Percentiles rank a stretch among this genome's conserved stretches.
Evolutionary conservation across 2,797 vertebrate species (phyloP).

Genomic region (Darevskia nairensis): DNA sequence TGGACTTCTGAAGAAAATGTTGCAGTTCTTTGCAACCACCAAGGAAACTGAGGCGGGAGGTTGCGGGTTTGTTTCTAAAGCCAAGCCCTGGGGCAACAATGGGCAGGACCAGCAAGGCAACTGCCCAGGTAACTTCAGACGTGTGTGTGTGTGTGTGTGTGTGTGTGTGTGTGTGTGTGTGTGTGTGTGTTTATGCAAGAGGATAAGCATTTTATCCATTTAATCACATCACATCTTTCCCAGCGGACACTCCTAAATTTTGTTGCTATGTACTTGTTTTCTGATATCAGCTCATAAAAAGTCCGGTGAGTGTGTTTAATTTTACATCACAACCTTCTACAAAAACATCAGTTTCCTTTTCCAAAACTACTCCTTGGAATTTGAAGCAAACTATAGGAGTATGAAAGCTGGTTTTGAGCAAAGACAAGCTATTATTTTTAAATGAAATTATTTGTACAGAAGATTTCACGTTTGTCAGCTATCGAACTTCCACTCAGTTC

Average conservation of each 20-base stretch:
- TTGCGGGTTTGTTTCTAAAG: background rate
- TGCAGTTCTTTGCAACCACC: conserved; percentile 88
- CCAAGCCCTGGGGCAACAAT: conserved; percentile 40
- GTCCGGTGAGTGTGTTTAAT: background rate
- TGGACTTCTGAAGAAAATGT: conserved; percentile 89
- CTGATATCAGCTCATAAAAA: background rate
- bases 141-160: background rate
- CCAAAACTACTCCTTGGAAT: background rate
- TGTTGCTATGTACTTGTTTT: background rate
- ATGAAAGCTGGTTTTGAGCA: background rate
- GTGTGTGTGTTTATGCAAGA: background rate
- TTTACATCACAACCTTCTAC: background rate
- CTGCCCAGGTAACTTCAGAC: conserved; percentile 50
- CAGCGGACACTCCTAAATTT: background rate
- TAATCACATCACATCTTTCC: background rate
- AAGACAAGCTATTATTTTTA: background rate
- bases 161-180: background rate
- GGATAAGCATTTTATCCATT: background rate
- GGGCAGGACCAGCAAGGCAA: conserved; percentile 66
- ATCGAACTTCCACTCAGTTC: background rate
- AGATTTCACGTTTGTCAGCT: background rate
- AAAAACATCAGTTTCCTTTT: background rate
- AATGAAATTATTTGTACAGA: background rate
- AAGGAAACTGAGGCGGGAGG: conserved; percentile 62
- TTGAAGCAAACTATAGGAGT: background rate